Conservation (phyloP, 2,797 vertebrate genomes). For the Aldrovandia affinis region DNA sequence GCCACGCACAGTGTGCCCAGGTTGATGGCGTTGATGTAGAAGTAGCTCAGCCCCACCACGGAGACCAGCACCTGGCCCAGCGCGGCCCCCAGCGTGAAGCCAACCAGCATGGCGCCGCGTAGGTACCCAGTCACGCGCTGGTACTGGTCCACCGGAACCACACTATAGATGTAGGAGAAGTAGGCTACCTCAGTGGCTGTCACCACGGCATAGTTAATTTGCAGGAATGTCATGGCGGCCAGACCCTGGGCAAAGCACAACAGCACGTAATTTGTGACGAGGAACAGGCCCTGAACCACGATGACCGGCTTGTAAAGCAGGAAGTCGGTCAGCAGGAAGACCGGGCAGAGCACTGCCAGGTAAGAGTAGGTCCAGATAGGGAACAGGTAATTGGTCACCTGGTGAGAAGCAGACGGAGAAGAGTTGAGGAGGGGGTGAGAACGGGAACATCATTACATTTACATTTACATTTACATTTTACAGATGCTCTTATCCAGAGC, state of each 20-base stretch:
- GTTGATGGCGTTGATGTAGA: constrained; percentile 67
- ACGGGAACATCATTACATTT: too few relatives aligned
- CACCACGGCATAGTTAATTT: constrained; percentile 71
- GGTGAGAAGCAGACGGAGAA: neutral
- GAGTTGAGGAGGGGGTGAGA: too few relatives aligned
- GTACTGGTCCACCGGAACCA: constrained; percentile 69
- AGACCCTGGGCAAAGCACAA: constrained; percentile 69
- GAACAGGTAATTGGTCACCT: constrained; percentile 76
- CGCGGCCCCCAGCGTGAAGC: constrained; percentile 69
- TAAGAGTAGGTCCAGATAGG: constrained; percentile 81
- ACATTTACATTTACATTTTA: too few relatives aligned
- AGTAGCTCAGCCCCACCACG: constrained; percentile 65
- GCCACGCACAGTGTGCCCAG: constrained; percentile 66
- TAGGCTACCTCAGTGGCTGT: constrained; percentile 76
- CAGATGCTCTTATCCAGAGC: too few relatives aligned
- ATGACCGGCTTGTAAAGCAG: constrained; percentile 73
- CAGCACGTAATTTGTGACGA: constrained; percentile 68
- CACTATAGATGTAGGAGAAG: constrained; percentile 76
- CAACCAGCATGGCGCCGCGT: constrained; percentile 69
- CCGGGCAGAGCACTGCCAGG: constrained; percentile 67
- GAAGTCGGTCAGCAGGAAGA: constrained; percentile 75
- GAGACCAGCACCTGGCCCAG: constrained; percentile 75
- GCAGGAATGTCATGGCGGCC: constrained; percentile 63
- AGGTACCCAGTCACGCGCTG: constrained; percentile 73
- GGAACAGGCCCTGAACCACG: constrained; percentile 67